These are phyloP conservation scores for Chelon auratus DNA, from an alignment of 2,797 vertebrate genomes.

Conservation along the genomic window DNA sequence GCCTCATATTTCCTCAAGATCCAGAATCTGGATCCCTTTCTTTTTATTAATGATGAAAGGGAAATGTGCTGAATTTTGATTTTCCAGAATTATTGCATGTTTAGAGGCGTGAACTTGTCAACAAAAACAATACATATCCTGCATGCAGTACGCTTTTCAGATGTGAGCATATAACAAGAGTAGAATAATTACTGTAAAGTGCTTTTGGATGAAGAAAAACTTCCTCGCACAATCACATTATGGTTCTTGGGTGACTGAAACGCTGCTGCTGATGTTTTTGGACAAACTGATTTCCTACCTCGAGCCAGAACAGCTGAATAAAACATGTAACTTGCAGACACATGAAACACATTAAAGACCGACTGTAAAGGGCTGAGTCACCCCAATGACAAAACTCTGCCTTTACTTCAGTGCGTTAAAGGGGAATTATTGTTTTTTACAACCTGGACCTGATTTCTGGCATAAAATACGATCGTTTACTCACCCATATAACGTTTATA, in stretches of 20 bases:
- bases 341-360: no score
- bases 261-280: neutral
- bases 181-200: neutral
- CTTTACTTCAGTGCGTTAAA: no score
- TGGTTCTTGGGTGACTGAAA: neutral
- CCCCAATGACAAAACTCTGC: no score
- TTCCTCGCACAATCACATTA: neutral
- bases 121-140: neutral
- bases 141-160: neutral
- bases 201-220: neutral
- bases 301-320: neutral
- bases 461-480: no score
- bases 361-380: neutral
- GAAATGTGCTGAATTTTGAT: neutral
- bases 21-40: slow-evolving; percentile 8
- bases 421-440: no score
- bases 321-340: neutral
- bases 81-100: slow-evolving; percentile 1
- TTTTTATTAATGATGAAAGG: neutral
- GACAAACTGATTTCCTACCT: slow-evolving; percentile 2
- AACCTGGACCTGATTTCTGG: no score
- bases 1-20: slow-evolving; percentile 32
- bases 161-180: neutral
- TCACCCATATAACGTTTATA: no score
- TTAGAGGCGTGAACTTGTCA: no score